Evolutionary conservation across 1,140 invertebrate species (phyloP).

Genomic region (Chironomus tepperi): DNA sequence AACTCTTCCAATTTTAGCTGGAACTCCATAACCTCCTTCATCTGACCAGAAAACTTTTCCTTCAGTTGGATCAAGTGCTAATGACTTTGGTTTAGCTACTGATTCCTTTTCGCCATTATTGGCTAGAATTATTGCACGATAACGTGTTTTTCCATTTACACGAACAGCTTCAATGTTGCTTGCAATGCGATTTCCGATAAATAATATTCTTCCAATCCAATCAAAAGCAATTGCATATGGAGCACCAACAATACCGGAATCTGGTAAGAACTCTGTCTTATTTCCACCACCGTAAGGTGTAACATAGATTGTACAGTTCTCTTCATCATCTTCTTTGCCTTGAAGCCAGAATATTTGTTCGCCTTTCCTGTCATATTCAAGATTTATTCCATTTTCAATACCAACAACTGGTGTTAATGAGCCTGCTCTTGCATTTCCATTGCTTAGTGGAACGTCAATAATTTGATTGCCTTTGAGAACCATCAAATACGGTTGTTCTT

Average conservation of each 20-base stretch:
- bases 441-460: conserved; percentile 68
- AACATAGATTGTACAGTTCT: conserved; percentile 74
- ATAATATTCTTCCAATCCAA: conserved; percentile 92
- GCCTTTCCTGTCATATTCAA: conserved; percentile 85
- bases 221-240: conserved; percentile 90
- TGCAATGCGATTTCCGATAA: conserved; percentile 82
- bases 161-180: conserved; percentile 90
- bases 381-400: conserved; percentile 75
- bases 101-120: conserved; percentile 83
- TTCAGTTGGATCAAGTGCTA: conserved; percentile 83
- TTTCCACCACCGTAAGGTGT: conserved; percentile 82
- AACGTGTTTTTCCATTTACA: conserved; percentile 73
- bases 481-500: conserved; percentile 82
- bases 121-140: conserved; percentile 77
- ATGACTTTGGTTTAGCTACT: conserved; percentile 76
- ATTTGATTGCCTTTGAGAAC: conserved; percentile 84
- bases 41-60: conserved; percentile 95
- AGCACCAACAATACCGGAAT: conserved; percentile 78
- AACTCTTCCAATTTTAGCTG: conserved; percentile 81
- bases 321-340: conserved; percentile 61
- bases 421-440: conserved; percentile 63
- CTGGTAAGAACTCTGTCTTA: conserved; percentile 69
- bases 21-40: conserved; percentile 83
- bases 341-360: conserved; percentile 81
- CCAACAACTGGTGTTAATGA: conserved; percentile 83